Evolutionary conservation across 2,797 vertebrate species (phyloP).

Genomic region (Lepilemur septentrionalis): DNA sequence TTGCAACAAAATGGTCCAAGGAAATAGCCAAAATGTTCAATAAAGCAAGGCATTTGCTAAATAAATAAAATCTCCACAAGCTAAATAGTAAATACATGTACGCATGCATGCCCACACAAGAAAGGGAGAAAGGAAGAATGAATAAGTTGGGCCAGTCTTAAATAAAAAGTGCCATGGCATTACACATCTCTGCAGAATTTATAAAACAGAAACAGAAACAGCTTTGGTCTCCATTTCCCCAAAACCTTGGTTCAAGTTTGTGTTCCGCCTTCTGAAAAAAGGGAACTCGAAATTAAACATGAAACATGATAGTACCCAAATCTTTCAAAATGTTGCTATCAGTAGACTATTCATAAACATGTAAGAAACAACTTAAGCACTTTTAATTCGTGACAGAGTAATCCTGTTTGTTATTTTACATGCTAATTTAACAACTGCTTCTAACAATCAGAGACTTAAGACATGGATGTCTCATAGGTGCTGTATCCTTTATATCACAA

Average conservation of each 20-base stretch:
- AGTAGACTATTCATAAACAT: background rate
- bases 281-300: constrained; percentile 59
- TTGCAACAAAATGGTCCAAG: constrained; percentile 65
- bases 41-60: constrained; percentile 75
- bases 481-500: background rate
- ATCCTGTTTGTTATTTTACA: background rate
- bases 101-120: background rate
- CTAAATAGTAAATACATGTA: constrained; percentile 1
- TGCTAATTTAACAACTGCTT: constrained; percentile 25
- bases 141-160: background rate
- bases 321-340: constrained; percentile 39
- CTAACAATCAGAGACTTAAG: background rate
- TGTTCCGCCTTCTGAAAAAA: constrained; percentile 59
- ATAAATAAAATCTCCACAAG: constrained; percentile 73
- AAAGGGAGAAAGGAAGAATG: background rate
- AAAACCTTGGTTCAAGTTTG: constrained; percentile 46
- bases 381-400: background rate
- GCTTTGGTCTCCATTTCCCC: constrained; percentile 40
- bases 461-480: background rate
- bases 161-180: background rate
- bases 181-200: background rate
- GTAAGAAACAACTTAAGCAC: background rate
- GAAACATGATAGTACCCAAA: background rate
- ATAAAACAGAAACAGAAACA: constrained; percentile 60
- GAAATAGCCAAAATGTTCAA: constrained; percentile 71